Evolutionary conservation across 2,888 invertebrate species (phyloP), one percentile per base, ranked within the genome.

Genomic region (Dione vanillae): DNA sequence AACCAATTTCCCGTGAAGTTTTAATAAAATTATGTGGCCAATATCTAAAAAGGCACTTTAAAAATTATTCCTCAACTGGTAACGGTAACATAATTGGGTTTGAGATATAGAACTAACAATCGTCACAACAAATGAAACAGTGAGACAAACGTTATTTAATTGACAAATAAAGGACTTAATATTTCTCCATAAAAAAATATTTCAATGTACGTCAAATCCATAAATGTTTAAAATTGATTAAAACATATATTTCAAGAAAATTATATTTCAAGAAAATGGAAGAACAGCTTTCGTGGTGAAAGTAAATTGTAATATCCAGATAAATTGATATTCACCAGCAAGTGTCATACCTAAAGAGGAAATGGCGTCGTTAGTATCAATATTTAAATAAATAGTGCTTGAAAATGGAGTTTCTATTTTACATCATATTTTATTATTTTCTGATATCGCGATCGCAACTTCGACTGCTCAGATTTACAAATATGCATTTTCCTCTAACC

Each of bases 221-320:
- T 52, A 52, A 52, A 59, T 43, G n/a, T 59, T 10, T 10, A 56
- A 56, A 59, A 10, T n/a, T 43, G 43, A 27, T 43, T 43, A 10
- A 59, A 59, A 43, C n/a, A 59, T 59, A 19, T 58, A 58, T 41
- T 58, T 19, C 8, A 41, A 20, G 41, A 20, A 27, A 61, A 61
- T 45, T 41, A 19, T 58, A 58, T 41, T 58, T 19, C 8, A 41
- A 20, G 41, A 20, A 27, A 61, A 61, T 45, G 61, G 19, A 19
- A 45, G 62, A 54, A 52, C n/a, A 47, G 40, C 62, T 69, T 62
- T 69, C 45, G 54, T 27, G n/a, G 68, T 69, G 68, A 69, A 69
- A 69, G 68, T 69, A 37, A 64, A 62, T 54, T 61, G 43, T 35
- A 67, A 67, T 69, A 69, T 62, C 40, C 35, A 61, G 61, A 62